Conservation (phyloP, 2,888 invertebrate genomes). For the Mellilla xanthometata region DNA sequence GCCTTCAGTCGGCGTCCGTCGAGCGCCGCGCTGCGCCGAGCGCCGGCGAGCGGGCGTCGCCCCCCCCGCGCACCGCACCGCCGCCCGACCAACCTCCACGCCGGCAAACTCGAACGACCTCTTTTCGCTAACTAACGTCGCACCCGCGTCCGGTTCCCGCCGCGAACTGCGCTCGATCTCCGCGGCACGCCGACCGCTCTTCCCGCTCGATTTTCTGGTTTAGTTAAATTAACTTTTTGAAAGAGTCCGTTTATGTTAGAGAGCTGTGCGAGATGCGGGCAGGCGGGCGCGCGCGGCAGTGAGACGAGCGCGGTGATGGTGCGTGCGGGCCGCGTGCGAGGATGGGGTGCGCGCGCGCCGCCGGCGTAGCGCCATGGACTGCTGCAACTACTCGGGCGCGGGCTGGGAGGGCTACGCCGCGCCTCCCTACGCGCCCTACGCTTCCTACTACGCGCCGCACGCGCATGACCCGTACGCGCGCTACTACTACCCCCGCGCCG, state of each 20-base stretch:
- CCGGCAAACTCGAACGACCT: conserved; percentile 81
- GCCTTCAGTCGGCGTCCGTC: conserved; percentile 80
- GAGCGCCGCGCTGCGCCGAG: conserved; percentile 81
- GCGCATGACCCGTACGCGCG: conserved; percentile 73
- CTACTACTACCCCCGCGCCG: conserved; percentile 69
- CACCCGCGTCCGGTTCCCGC: conserved; percentile 71
- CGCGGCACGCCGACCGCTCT: too few relatives aligned
- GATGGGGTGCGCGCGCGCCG: conserved; percentile 56
- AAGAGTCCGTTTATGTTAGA: too few relatives aligned
- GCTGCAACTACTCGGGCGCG: conserved; percentile 78
- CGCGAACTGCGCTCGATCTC: conserved; percentile 70
- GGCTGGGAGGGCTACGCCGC: conserved; percentile 51
- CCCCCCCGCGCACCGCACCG: conserved; percentile 55
- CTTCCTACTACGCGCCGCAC: conserved; percentile 59
- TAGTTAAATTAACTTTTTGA: conserved; percentile 17
- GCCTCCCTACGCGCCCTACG: conserved; percentile 53
- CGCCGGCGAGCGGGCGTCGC: conserved; percentile 72
- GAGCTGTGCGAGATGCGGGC: neutral
- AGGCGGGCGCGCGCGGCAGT: conserved; percentile 31
- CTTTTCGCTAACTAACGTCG: conserved; percentile 79
- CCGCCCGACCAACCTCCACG: conserved; percentile 49
- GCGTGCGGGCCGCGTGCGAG: conserved; percentile 40
- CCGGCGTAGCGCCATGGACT: conserved; percentile 66
- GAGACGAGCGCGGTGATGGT: conserved; percentile 38
- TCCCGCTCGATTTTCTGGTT: conserved; percentile 51